These are phyloP conservation scores for Oophaga pumilio DNA, from an alignment of 2,113 vertebrate genomes.

Conservation along the genomic window DNA sequence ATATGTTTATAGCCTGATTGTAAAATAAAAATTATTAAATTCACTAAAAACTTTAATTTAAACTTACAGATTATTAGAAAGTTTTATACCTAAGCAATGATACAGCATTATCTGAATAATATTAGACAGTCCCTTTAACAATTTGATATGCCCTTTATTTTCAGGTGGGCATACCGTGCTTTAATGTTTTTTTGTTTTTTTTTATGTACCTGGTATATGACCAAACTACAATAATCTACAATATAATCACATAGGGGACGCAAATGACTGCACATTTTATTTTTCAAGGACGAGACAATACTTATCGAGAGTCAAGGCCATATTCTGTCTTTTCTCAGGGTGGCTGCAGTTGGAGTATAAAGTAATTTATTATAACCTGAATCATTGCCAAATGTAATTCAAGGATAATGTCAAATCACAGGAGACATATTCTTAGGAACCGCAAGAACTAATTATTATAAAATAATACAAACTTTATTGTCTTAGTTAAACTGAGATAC, in stretches of 20 bases:
- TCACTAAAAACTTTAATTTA: no score
- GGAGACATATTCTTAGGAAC: slow-evolving; percentile 5
- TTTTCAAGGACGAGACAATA: slow-evolving; percentile 3
- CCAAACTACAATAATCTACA: neutral
- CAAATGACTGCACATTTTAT: slow-evolving; percentile 6
- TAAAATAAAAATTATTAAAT: neutral
- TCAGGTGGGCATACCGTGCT: neutral
- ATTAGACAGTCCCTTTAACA: neutral
- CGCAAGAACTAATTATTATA: neutral
- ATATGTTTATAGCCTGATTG: neutral
- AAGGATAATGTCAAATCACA: slow-evolving; percentile 18
- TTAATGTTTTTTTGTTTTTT: neutral
- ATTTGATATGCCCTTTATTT: neutral
- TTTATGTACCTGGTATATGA: neutral
- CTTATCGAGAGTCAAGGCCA: neutral
- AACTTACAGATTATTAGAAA: no score
- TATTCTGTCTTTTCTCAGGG: neutral
- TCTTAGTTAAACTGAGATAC: neutral
- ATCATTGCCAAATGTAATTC: slow-evolving; percentile 27
- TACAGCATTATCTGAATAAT: neutral
- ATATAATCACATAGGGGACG: neutral
- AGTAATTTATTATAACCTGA: slow-evolving; percentile 34
- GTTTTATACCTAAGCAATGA: no score
- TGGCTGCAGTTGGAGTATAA: slow-evolving; percentile 24
- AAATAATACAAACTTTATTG: slow-evolving; percentile 10